Evolutionary conservation across 2,888 invertebrate genomes (phyloP), one percentile per base, ranked within the genome.

Genomic region (Rutpela maculata): DNA sequence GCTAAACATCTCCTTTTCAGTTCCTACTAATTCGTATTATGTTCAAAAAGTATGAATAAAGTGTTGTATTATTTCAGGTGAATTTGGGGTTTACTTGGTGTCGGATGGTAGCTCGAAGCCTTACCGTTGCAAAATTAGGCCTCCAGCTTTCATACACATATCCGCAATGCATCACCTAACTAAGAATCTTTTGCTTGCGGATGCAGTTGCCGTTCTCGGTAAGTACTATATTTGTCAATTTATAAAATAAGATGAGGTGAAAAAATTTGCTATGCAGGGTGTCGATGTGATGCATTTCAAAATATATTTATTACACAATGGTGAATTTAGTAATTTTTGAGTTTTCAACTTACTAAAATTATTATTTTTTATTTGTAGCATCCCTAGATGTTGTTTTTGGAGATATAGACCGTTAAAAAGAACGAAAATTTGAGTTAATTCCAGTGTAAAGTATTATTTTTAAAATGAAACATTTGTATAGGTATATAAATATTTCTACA

Each of bases 61-160:
- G n/a, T n/a, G n/a, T n/a, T n/a, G 17, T n/a, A 6, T 6, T 67
- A 68, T 77, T 81, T 59, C 62, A 87, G 88, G 88, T n/a, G 97
- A 98, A 89, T 93, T 97, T 88, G 97, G 96, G 1, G 92, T 98
- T 1, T 97, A 96, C 88, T 91, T 98, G 85, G 95, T 97, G 2
- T 94, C 97, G 0, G 96, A 98, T 88, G 97, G 98, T 6, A 92
- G 93, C 0, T 93, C 94, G 11, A 93, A 92, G 80, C 97, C 97
- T 0, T 94, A 94, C 85, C 84, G 88, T 62, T 88, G 88, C 69
- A 86, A 86, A 81, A 83, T 88, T 18, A 82, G 87, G 63, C 63
- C 94, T 0, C 90, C 92, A 11, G 92, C 93, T 12, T 93, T 91
- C 85, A 90, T 92, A 9, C 93, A 93, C 88, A 89, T 93, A 85